A percentile compares a stretch with the other conserved stretches of the same genome.
phyloP scores from a whole-genome alignment of 2,888 invertebrate species.

The Xanthia icteritia region DNA sequence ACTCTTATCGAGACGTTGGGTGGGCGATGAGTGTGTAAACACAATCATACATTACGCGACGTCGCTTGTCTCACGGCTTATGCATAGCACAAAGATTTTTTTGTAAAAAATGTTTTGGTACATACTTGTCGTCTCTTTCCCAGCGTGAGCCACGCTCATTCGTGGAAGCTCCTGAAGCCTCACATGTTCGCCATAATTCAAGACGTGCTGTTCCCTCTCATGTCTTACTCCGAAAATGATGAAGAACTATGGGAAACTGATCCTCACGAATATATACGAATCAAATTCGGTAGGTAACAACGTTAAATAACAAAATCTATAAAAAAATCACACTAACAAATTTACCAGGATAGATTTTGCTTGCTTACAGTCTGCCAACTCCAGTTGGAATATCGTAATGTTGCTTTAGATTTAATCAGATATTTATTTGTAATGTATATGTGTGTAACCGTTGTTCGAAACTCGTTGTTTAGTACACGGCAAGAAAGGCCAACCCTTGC shows the following conservation, averaged over 20 bases:
- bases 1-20: not conserved
- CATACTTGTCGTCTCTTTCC: conserved; percentile 6
- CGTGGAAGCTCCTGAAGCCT: conserved; percentile 99
- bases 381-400: conserved; percentile 40
- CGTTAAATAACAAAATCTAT: not conserved
- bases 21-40: not conserved
- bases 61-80: not conserved
- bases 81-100: not conserved
- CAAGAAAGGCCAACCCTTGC: conserved; percentile 4
- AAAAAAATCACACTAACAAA: not conserved
- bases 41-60: not conserved
- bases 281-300: conserved; percentile 96
- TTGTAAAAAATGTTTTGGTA: not conserved
- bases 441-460: conserved; percentile 5
- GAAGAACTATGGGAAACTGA: conserved; percentile 99
- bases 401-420: conserved; percentile 34
- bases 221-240: conserved; percentile 98
- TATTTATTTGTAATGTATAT: conserved; percentile 23
- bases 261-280: conserved; percentile 98
- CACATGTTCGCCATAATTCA: conserved; percentile 98
- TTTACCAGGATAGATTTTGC: conserved; percentile 34
- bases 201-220: conserved; percentile 98
- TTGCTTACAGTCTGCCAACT: conserved; percentile 48
- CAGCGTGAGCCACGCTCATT: conserved; percentile 96
- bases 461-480: conserved; percentile 11